Evolutionary conservation across 2,113 vertebrate genomes (phyloP).

Genomic region (Daphoenositta chrysoptera): DNA sequence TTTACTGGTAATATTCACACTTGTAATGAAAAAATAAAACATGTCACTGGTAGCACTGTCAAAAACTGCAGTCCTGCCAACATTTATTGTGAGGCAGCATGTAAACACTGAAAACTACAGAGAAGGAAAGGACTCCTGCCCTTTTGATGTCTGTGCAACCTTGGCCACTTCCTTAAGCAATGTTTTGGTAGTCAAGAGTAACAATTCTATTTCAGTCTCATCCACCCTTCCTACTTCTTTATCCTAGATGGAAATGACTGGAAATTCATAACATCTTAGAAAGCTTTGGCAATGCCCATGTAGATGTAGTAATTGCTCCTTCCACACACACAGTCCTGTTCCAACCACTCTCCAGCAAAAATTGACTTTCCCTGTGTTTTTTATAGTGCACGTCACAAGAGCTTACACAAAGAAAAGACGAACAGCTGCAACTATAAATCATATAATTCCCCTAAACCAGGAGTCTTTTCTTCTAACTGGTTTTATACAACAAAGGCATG

Average conservation of each 20-base stretch:
- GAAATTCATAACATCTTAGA: background rate
- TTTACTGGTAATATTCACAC: background rate
- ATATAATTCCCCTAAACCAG: background rate
- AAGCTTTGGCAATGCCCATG: background rate
- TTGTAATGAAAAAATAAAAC: background rate
- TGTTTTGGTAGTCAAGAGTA: background rate
- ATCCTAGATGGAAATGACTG: background rate
- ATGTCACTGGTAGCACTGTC: background rate
- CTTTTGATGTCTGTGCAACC: background rate
- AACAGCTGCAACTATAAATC: background rate
- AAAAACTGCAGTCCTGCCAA: background rate
- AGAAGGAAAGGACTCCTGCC: background rate
- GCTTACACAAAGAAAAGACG: background rate
- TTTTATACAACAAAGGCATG: background rate
- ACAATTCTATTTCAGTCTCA: background rate
- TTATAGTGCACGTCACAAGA: background rate
- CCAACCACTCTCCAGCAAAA: background rate
- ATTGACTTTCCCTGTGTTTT: background rate
- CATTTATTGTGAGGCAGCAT: background rate
- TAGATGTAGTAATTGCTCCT: background rate
- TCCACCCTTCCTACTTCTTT: background rate
- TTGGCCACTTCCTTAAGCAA: background rate
- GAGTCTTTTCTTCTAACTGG: background rate
- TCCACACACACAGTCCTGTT: background rate
- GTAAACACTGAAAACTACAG: background rate